phyloP scores from a whole-genome alignment of 2,888 invertebrate genomes.

The Netelia fuscicornis region DNA sequence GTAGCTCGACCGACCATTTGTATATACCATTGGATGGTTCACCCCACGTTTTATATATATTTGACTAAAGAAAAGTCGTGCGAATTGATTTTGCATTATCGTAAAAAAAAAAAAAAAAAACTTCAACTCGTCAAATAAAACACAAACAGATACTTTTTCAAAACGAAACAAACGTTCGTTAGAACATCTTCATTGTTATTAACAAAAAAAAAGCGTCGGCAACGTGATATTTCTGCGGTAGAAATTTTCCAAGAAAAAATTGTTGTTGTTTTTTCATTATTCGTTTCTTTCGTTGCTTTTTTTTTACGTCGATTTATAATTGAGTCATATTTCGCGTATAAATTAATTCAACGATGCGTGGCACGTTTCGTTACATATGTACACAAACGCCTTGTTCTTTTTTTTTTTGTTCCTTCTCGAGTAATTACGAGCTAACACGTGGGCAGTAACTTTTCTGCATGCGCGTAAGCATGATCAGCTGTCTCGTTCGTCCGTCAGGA shows the following conservation, averaged over 20 bases:
- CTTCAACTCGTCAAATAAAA: background rate
- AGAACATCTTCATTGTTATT: background rate
- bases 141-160: background rate
- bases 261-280: background rate
- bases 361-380: background rate
- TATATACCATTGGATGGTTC: constrained; percentile 4
- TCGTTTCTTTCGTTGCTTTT: background rate
- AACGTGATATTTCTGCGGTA: background rate
- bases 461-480: constrained; percentile 37
- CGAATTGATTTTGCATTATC: no score
- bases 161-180: no score
- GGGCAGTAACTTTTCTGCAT: constrained; percentile 33
- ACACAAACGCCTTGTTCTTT: background rate
- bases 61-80: no score
- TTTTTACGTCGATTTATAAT: background rate
- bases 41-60: no score
- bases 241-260: background rate
- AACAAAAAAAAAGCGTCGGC: background rate
- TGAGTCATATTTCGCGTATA: background rate
- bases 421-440: constrained; percentile 52
- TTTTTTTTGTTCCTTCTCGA: background rate
- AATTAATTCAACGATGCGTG: background rate
- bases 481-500: constrained; percentile 17
- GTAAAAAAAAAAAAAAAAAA: background rate
- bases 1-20: background rate